Evolutionary conservation across 1,140 invertebrate species (phyloP), one percentile per base, ranked within the genome.

Genomic region (Tetranychus cinnabarinus): DNA sequence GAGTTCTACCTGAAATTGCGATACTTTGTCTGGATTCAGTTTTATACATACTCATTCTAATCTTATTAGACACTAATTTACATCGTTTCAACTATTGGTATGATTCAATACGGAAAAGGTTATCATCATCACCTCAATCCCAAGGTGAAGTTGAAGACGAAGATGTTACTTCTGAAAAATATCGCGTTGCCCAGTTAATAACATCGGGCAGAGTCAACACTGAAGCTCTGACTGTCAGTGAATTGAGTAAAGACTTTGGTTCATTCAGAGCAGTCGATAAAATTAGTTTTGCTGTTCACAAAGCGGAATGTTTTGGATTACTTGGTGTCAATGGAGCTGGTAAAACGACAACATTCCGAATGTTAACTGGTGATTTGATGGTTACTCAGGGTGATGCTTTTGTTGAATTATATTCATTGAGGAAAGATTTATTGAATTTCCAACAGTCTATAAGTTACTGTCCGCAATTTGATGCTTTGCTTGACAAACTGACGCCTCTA

Each of bases 381-480:
- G 64, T 70, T 6, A 66, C 67, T 15, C 60, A 58, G 31, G 75
- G 75, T 4, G 66, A 69, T 59, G 71, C 71, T 2, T 65, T 50
- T 47, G 65, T 66, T 15, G 45, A 50, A 6, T 13, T 47, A n/a
- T 45, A n/a, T 36, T 37, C 13, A 15, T n/a, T 66, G 0, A 37
- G 33, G 62, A 70, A 73, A 50, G 85, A 87, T 75, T 73, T 87
- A 58, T 69, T 74, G 2, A 8, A 63, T 56, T 69, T 65, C 62
- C 66, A 63, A 34, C 35, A 57, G 5, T 56, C 70, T 50, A 71
- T 79, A 63, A 76, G 77, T 13, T 79, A 78, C 66, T 78, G 77
- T 68, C 77, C 77, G 3, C 77, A 79, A 67, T 77, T 75, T 72
- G 84, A 87, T 74, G 88, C 86, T 4, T 72, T 92, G 42, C 78